Evolutionary conservation across 2,888 invertebrate genomes (phyloP), one percentile per base, ranked within the genome.

Genomic region (Incurvaria masculella): DNA sequence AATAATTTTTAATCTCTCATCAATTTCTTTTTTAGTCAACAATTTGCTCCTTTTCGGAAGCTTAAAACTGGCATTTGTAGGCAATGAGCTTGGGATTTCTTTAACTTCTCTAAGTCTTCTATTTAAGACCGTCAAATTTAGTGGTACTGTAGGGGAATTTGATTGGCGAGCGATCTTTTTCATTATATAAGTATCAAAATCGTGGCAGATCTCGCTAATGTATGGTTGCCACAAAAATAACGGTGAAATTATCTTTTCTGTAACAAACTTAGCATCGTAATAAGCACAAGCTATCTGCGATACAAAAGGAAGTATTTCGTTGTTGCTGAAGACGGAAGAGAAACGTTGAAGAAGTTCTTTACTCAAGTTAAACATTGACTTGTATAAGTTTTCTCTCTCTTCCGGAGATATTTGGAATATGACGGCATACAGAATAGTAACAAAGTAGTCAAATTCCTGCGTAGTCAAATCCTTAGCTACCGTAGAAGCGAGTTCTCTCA

Each of bases 21-120:
- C 74, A 45, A 76, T 73, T 2, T 53, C 54, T 50, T 53, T 60
- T 62, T 73, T 78, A 16, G 70, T 66, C 1, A 75, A 53, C 70
- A 76, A 69, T 55, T 56, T 68, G 53, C 59, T 63, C 21, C n/a
- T n/a, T n/a, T n/a, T n/a, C n/a, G n/a, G n/a, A n/a, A n/a, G n/a
- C n/a, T n/a, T n/a, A n/a, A n/a, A n/a, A n/a, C n/a, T n/a, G n/a
- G n/a, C n/a, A n/a, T n/a, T n/a, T 6, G 61, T 27, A 38, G 52
- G 21, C 2, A 20, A n/a, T 44, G n/a, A 20, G 16, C 33, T 33
- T 10, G 17, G 16, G 38, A 19, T 27, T 18, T 60, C 58, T 57
- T 63, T 67, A 42, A 50, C 51, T 56, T 64, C n/a, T n/a, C n/a
- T n/a, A n/a, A n/a, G n/a, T n/a, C n/a, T 71, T 51, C 67, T 59